phyloP scores from a whole-genome alignment of 1,140 invertebrate genomes.

The Onthophagus taurus region DNA sequence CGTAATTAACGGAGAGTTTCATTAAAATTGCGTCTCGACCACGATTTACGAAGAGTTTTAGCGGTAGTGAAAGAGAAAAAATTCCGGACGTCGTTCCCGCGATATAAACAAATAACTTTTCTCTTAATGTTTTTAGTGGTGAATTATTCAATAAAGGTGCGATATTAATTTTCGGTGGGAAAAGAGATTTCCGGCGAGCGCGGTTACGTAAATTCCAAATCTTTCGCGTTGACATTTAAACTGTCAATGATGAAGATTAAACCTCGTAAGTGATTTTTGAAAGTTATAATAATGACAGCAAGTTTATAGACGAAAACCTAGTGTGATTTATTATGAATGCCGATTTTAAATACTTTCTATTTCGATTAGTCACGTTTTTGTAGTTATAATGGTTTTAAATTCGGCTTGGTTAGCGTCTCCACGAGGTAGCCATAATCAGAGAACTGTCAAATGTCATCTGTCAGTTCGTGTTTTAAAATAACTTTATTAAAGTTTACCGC shows the following conservation, averaged over 20 bases:
- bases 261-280: slow-evolving; percentile 9
- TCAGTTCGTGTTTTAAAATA: background rate
- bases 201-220: slow-evolving; percentile 12
- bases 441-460: background rate
- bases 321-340: background rate
- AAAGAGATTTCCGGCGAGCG: too few relatives aligned
- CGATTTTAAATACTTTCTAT: background rate
- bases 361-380: background rate
- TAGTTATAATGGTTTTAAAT: background rate
- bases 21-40: slow-evolving; percentile 7
- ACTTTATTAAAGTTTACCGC: background rate
- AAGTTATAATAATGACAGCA: background rate
- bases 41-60: too few relatives aligned
- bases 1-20: slow-evolving; percentile 4
- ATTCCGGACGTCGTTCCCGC: too few relatives aligned
- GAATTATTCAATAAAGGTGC: too few relatives aligned
- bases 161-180: too few relatives aligned
- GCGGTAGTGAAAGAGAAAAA: too few relatives aligned
- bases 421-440: background rate
- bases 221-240: slow-evolving; percentile 12
- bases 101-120: slow-evolving; percentile 11
- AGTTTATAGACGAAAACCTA: background rate
- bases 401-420: too few relatives aligned
- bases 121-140: slow-evolving; percentile 2
- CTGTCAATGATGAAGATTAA: slow-evolving; percentile 14